Evolutionary conservation across 2,797 vertebrate species (phyloP), one percentile per base, ranked within the genome.

Genomic region (Sebastes hopkinsi): DNA sequence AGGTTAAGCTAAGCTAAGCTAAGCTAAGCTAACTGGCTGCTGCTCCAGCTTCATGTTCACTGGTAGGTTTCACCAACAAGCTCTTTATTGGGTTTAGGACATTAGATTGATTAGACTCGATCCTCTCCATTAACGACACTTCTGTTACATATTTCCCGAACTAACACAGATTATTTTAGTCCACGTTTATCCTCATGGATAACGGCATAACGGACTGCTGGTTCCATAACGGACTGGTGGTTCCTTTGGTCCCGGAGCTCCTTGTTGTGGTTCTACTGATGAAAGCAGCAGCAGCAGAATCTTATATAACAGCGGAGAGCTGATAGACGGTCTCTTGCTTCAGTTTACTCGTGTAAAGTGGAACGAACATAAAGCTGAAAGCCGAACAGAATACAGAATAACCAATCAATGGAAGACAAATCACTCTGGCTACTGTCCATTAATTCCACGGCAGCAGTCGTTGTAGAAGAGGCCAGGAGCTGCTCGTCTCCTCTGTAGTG

Each of bases 321-420:
- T 8, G 5, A 23, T 4, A 0, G 36, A 56, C 25, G 46, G 2
- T 5, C 38, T 61, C 20, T 22, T 20, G 58, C 67, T 69, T 27
- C 46, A 46, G 36, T 62, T 29, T 0, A 55, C 38, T 69, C 10
- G 30, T 81, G 58, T 58, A 46, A 68, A 69, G 72, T 65, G 62
- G n/a, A 72, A 42, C 18, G 59, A 84, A 72, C 72, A 1, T 50
- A 10, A 75, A 77, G 71, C 72, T 77, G 68, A 75, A 58, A 64
- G 69, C 84, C 18, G 77, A 86, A 50, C 71, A 59, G 82, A 76
- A 81, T 71, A 71, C 27, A 77, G 64, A 81, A 75, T 4, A 34
- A 85, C 12, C 56, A 72, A 74, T 88, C 88, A 80, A 88, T 82
- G 65, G 38, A 80, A 87, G 80, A 89, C 87, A 82, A 87, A 89